A percentile compares a stretch with the other conserved stretches of the same genome.
Conservation (phyloP, 2,888 invertebrate genomes). For the Cryptocephalus moraei region DNA sequence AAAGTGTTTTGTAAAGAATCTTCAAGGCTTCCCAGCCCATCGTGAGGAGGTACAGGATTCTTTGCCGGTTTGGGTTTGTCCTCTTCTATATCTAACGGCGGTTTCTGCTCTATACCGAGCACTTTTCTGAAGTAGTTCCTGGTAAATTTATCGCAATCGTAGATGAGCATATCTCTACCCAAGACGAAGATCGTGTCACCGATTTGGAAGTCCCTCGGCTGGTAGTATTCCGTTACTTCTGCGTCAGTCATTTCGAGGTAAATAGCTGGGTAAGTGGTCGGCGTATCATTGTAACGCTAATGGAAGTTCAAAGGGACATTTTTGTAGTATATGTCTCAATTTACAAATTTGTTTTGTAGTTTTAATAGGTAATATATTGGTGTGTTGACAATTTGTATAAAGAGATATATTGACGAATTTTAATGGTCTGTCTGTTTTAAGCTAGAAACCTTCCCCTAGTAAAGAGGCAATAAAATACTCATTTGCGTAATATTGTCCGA, state of each 20-base stretch:
- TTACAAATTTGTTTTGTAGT: too few species aligned
- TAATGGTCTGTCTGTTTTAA: too few species aligned
- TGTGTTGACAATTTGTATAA: too few species aligned
- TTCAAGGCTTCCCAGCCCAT: constrained; percentile 66
- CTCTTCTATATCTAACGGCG: constrained; percentile 29
- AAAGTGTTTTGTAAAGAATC: constrained; percentile 67
- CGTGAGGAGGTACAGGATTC: constrained; percentile 51
- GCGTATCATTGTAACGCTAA: constrained; percentile 32
- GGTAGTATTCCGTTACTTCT: constrained; percentile 68
- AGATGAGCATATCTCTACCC: constrained; percentile 61
- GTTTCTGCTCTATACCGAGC: constrained; percentile 37
- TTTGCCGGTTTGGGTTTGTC: constrained; percentile 21
- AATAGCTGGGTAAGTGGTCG: constrained; percentile 52
- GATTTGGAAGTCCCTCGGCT: constrained; percentile 65
- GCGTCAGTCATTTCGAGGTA: constrained; percentile 59
- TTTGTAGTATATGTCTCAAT: not conserved
- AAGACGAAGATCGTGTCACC: constrained; percentile 62
- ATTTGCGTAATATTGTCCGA: too few species aligned
- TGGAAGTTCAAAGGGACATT: constrained; percentile 3
- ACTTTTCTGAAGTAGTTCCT: constrained; percentile 50
- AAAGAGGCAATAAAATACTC: too few species aligned
- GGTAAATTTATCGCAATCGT: constrained; percentile 73
- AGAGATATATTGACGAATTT: too few species aligned
- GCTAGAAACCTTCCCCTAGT: too few species aligned
- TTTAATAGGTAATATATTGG: too few species aligned